These are phyloP conservation scores for Littorina saxatilis DNA, from an alignment of 1,140 invertebrate species.

Conservation along the genomic window DNA sequence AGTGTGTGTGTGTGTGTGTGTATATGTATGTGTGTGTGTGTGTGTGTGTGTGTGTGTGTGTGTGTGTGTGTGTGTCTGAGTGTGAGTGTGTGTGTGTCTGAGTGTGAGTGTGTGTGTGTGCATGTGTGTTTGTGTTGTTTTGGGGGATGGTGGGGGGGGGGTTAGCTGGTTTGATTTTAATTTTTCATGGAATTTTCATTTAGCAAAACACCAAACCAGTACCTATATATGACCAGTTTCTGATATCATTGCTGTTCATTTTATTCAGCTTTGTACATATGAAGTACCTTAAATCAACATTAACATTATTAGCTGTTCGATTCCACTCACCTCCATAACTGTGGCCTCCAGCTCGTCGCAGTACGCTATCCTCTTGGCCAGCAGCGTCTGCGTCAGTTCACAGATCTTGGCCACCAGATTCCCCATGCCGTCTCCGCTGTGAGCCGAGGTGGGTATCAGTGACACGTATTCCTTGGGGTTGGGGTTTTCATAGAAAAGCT, in stretches of 20 bases:
- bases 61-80: no score
- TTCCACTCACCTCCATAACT: slow-evolving; percentile 87
- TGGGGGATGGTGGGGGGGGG: no score
- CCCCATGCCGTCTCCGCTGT: slow-evolving; percentile 98
- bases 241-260: no score
- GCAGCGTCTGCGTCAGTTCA: slow-evolving; percentile 91
- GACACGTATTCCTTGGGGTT: slow-evolving; percentile 95
- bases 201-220: no score
- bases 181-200: no score
- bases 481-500: slow-evolving; percentile 96
- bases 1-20: background rate
- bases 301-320: no score
- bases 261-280: no score
- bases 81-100: background rate
- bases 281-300: no score
- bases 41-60: no score
- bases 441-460: slow-evolving; percentile 97
- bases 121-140: background rate
- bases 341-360: slow-evolving; percentile 96
- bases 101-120: no score
- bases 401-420: slow-evolving; percentile 96
- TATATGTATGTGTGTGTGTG: background rate
- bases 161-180: no score
- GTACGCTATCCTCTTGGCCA: slow-evolving; percentile 94
- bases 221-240: no score